Conservation (phyloP, 1,140 invertebrate genomes). For the Conus ventricosus region DNA sequence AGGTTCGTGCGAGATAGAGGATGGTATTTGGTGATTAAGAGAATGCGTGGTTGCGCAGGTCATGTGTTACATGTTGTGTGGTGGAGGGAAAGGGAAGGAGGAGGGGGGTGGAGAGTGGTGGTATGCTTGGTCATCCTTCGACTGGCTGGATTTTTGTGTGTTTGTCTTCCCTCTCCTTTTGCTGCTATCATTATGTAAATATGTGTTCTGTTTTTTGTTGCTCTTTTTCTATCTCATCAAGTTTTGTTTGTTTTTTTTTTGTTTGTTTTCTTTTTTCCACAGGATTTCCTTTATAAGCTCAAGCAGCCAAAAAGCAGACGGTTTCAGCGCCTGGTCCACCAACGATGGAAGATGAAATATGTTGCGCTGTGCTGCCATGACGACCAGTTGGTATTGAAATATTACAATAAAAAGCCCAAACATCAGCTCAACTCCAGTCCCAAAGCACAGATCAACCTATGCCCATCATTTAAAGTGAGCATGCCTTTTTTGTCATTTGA, state of each 20-base stretch:
- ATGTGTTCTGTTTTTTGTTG: too few relatives aligned
- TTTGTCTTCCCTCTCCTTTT: too few relatives aligned
- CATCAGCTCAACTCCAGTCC: not conserved
- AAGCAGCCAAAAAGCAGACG: conserved; percentile 52
- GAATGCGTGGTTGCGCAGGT: too few relatives aligned
- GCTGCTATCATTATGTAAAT: too few relatives aligned
- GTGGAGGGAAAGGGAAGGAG: too few relatives aligned
- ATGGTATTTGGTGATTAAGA: too few relatives aligned
- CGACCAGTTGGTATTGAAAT: conserved; percentile 63
- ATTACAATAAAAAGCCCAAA: conserved; percentile 66
- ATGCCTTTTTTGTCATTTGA: not conserved
- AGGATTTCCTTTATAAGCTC: conserved; percentile 58
- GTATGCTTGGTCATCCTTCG: too few relatives aligned
- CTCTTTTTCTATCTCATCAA: not conserved
- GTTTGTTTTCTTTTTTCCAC: not conserved
- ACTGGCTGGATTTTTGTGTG: too few relatives aligned
- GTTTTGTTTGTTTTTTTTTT: not conserved
- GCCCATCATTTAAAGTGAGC: conserved; percentile 18
- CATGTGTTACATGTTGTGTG: too few relatives aligned
- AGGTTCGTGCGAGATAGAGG: too few relatives aligned
- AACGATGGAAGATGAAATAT: conserved; percentile 66
- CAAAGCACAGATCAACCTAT: not conserved
- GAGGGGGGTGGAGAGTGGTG: too few relatives aligned
- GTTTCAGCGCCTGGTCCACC: conserved; percentile 48
- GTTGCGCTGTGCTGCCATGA: conserved; percentile 58